Conservation (phyloP, 2,888 invertebrate species). For the Carterocephalus palaemon region DNA sequence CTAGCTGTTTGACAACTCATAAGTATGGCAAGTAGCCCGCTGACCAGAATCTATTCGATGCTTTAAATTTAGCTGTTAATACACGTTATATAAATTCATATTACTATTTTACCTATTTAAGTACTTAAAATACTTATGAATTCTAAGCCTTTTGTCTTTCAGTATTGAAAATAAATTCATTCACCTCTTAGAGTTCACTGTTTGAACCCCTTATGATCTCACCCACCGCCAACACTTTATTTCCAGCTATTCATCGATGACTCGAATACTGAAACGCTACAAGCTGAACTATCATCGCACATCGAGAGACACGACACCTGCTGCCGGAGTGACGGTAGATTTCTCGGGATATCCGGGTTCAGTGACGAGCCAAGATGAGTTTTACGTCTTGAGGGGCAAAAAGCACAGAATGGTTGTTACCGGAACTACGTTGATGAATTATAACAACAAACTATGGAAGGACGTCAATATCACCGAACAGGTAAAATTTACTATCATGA, state of each 20-base stretch:
- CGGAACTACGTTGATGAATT: conserved; percentile 88
- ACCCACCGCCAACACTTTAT: too few species aligned
- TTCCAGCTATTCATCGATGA: conserved; percentile 87
- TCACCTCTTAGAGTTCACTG: too few species aligned
- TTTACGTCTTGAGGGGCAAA: conserved; percentile 82
- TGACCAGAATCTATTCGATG: too few species aligned
- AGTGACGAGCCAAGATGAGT: conserved; percentile 89
- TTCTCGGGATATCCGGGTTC: conserved; percentile 93
- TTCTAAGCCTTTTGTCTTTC: too few species aligned
- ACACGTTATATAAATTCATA: too few species aligned
- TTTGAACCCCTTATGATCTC: too few species aligned
- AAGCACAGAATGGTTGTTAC: conserved; percentile 81
- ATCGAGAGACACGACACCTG: conserved; percentile 65
- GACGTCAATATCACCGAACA: conserved; percentile 81
- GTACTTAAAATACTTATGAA: too few species aligned
- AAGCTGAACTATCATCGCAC: conserved; percentile 85
- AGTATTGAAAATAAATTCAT: too few species aligned
- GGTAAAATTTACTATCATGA: conserved; percentile 44
- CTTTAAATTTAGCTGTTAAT: too few species aligned
- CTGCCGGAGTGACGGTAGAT: conserved; percentile 83
- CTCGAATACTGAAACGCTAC: conserved; percentile 90
- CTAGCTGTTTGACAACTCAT: too few species aligned
- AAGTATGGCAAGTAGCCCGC: too few species aligned
- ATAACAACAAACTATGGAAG: conserved; percentile 84
- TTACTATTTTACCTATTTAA: too few species aligned